Evolutionary conservation across 2,888 invertebrate genomes (phyloP).

Genomic region (Cheilosia urbana): DNA sequence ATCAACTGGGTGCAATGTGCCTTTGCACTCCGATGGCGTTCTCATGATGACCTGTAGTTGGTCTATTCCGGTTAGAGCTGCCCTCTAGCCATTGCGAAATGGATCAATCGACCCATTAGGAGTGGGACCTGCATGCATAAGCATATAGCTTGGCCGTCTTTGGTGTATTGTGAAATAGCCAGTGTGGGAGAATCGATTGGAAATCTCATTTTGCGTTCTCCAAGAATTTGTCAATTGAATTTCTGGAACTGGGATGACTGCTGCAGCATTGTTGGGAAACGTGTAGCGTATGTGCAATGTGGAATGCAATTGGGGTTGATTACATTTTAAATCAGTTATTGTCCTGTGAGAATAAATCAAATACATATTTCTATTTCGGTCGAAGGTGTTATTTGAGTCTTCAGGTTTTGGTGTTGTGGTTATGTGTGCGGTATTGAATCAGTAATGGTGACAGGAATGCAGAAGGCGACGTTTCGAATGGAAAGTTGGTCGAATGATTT

Average conservation of each 20-base stretch:
- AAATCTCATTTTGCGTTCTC: neutral
- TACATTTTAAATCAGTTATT: slow-evolving; percentile 3
- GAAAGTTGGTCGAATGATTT: too few relatives aligned
- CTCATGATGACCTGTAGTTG: neutral
- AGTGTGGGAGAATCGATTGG: neutral
- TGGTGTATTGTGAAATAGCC: neutral
- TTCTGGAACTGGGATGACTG: neutral
- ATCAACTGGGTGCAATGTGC: neutral
- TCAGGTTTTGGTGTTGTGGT: neutral
- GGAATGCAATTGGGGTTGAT: neutral
- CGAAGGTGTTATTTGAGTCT: neutral
- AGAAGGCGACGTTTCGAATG: neutral
- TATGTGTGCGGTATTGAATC: neutral
- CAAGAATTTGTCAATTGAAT: neutral
- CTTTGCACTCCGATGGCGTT: neutral
- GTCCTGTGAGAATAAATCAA: neutral
- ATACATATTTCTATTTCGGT: neutral
- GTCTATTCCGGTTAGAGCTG: neutral
- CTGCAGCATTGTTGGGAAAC: neutral
- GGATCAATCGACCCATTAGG: neutral
- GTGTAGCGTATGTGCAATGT: neutral
- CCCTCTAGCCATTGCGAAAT: neutral
- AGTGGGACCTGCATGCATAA: neutral
- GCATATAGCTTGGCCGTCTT: too few relatives aligned
- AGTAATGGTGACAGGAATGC: neutral